Base-by-base conservation (phyloP, 2,888 invertebrate species). In the Leucania comma region DNA sequence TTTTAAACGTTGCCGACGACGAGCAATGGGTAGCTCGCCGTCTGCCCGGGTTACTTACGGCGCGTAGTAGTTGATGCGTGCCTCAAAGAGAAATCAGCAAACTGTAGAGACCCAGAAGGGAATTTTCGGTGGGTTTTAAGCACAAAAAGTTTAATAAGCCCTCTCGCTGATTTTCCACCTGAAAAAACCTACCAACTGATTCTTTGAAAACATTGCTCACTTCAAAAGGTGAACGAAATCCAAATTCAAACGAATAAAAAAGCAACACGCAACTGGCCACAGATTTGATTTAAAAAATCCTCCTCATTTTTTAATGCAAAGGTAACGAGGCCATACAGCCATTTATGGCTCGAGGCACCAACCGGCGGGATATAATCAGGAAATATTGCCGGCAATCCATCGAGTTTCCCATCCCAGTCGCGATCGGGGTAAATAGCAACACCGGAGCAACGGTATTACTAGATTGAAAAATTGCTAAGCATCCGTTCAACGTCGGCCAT, bases 331-430 rank as follows among this genome's bases (percentile, higher is more conserved):
- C 29, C 67, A 56, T 79, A 60, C 69, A 66, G 75, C 82, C 76
- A 59, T 63, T 80, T 73, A 71, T 75, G 78, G 66, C 59, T 66
- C 57, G 54, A 77, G 72, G 68, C 67, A 78, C 58, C 63, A 72
- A 64, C 61, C 66, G 35, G 75, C 58, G 68, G 72, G 68, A 68
- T 79, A 78, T 87, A 87, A 88, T 88, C 84, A 86, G 86, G 87
- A 89, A 87, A 88, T 87, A 89, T 88, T 74, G 86, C 79, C 76
- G 71, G 85, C 87, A 80, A 88, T 89, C 84, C 84, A 87, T 89
- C 85, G 83, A 71, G 78, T 86, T 88, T 86, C 78, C 80, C 75
- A 78, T 76, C 75, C 73, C 67, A 61, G 75, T 77, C 73, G 70
- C 75, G 80, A 78, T 80, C 79, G 70, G 78, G 77, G 79, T 82